These are phyloP conservation scores for Butorides virescens DNA, from an alignment of 2,113 vertebrate genomes.

Conservation along the genomic window DNA sequence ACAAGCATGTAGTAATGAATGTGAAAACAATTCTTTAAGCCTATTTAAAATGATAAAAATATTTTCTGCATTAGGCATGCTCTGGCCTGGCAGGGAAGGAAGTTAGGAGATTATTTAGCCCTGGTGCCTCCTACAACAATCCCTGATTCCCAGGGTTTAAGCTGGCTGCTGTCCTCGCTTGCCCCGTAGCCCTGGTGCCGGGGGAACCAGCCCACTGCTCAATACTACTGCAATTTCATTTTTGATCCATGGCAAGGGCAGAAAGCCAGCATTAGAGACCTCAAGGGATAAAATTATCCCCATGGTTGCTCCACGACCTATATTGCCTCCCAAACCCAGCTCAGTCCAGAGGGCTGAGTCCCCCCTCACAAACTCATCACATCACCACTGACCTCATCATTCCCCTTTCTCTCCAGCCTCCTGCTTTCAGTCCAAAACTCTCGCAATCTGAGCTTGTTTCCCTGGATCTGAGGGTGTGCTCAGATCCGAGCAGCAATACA, in stretches of 20 bases:
- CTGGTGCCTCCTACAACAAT: neutral
- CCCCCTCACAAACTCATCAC: neutral
- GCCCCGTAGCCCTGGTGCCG: neutral
- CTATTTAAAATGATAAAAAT: neutral
- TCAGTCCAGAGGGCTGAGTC: fast-evolving
- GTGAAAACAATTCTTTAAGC: neutral
- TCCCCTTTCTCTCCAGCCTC: neutral
- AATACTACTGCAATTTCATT: neutral
- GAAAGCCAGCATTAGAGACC: neutral
- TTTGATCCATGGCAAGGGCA: neutral
- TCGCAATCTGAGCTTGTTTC: neutral
- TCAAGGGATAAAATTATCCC: neutral
- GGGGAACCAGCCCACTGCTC: neutral
- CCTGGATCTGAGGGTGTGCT: neutral
- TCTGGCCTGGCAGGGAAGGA: neutral
- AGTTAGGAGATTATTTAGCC: neutral
- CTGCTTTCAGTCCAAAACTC: neutral
- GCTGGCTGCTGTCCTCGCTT: conserved; percentile 17
- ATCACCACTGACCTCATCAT: neutral
- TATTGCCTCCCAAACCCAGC: neutral
- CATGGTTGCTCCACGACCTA: neutral
- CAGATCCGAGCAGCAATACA: neutral
- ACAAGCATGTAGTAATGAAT: neutral
- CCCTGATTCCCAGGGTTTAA: conserved; percentile 12
- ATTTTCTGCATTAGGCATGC: neutral